Evolutionary conservation across 2,113 vertebrate species (phyloP), one percentile per base, ranked within the genome.

Genomic region (Ochotona curzoniae): DNA sequence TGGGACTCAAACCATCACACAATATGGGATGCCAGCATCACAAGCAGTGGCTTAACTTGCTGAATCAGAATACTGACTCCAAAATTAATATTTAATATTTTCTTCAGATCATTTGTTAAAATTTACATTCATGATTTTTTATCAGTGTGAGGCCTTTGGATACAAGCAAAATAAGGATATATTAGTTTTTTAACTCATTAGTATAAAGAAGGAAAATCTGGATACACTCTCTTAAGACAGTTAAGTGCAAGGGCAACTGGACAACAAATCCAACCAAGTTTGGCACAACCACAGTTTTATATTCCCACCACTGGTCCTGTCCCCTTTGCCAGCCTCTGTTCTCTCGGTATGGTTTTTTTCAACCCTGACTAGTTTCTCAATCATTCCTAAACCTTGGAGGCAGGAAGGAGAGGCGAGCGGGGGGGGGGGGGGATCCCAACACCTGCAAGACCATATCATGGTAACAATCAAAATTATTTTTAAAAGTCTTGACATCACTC

Each of bases 91-190:
- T 57, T 14, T 78, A 78, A 64, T 90, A 74, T 69, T 93, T 79
- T 64, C 60, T 89, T 93, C 67, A 3, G 35, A 12, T 61, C 80
- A 71, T 75, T 89, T 93, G 63, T 92, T 85, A 85, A 94, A 69
- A 90, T 87, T 71, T 74, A 54, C 23, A 28, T 32, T 8, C 69
- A 35, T 49, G 12, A 35, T 87, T 38, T 84, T 89, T 94, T 44
- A 70, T 60, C 67, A 83, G 15, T 61, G 69, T 76, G 26, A 75
- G 7, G 38, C 49, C 47, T 25, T 94, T 89, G 60, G 67, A 93
- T 91, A 23, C 47, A 88, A 92, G 26, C 74, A 92, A 47, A 57
- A 85, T 35, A 87, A 87, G 47, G 20, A 90, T 82, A 69, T 90
- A 32, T 32, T 80, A 63, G 26, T 78, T 57, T 90, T 78, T 38